phyloP scores from a whole-genome alignment of 92 coral and sea anemone genomes.

The Porites divaricata region DNA sequence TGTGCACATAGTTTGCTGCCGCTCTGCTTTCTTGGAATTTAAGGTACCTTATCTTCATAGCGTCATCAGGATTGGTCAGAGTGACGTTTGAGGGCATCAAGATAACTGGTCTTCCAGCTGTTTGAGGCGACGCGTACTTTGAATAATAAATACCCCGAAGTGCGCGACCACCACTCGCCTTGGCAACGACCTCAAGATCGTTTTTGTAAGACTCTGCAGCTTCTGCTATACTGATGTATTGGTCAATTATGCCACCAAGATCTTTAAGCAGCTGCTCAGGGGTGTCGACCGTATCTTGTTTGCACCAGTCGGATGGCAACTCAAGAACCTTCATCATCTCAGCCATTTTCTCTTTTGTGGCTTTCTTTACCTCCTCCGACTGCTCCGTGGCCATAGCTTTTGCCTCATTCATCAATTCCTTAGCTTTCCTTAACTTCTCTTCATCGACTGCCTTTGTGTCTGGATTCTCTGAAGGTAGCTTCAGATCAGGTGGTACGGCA shows the following conservation, averaged over 20 bases:
- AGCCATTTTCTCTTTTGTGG: slow-evolving; percentile 11
- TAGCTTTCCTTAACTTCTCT: slow-evolving; percentile 37
- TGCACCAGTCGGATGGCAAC: slow-evolving; percentile 39
- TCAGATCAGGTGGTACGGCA: too few species aligned
- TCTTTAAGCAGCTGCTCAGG: slow-evolving; percentile 28
- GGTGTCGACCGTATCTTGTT: not conserved
- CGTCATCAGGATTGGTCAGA: slow-evolving; percentile 27
- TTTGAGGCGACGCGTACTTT: slow-evolving; percentile 19
- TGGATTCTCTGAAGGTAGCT: not conserved
- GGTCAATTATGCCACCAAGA: slow-evolving; percentile 23
- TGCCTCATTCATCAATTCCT: slow-evolving; percentile 35
- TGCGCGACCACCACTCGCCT: slow-evolving; percentile 61
- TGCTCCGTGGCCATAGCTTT: slow-evolving; percentile 2
- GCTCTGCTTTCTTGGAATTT: slow-evolving; percentile 45
- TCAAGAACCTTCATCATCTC: slow-evolving; percentile 13
- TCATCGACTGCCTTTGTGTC: slow-evolving; percentile 1
- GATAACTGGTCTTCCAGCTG: slow-evolving; percentile 37
- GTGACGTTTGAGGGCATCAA: slow-evolving; percentile 39
- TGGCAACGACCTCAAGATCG: slow-evolving; percentile 40
- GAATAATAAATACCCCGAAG: slow-evolving; percentile 56
- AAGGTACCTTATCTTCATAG: slow-evolving; percentile 42
- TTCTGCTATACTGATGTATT: slow-evolving; percentile 25
- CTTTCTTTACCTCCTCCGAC: slow-evolving; percentile 25
- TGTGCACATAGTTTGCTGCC: slow-evolving; percentile 36
- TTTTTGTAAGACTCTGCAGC: slow-evolving; percentile 33